Conservation (phyloP, 2,113 vertebrate species). For the Perca fluviatilis region DNA sequence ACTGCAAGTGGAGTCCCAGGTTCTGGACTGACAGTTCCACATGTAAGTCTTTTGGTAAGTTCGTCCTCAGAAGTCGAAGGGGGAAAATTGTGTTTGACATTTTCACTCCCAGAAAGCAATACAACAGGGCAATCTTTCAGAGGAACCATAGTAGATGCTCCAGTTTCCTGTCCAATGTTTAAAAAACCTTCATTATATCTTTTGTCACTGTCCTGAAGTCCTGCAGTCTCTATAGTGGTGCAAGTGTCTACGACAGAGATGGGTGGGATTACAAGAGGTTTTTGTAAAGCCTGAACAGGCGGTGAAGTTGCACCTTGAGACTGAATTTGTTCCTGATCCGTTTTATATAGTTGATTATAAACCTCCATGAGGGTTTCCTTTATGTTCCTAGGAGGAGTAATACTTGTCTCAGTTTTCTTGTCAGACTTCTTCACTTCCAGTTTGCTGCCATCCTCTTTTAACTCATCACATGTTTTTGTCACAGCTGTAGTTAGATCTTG, state of each 20-base stretch:
- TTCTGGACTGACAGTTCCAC: conserved; percentile 6
- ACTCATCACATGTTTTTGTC: background rate
- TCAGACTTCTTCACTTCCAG: conserved; percentile 25
- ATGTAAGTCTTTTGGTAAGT: conserved; percentile 6
- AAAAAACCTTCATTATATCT: conserved; percentile 19
- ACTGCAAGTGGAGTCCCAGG: conserved; percentile 14
- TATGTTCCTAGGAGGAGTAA: conserved; percentile 30
- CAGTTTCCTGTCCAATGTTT: conserved; percentile 38
- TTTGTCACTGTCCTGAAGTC: background rate
- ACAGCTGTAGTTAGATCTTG: background rate
- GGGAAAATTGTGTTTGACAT: background rate
- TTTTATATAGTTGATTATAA: conserved; percentile 52
- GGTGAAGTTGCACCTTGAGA: background rate
- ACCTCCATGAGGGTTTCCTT: conserved; percentile 60
- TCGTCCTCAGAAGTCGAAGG: conserved; percentile 4
- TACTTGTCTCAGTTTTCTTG: background rate
- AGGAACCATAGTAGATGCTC: conserved; percentile 5
- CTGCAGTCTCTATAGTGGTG: background rate
- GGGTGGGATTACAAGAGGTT: conserved; percentile 21
- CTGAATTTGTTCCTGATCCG: conserved; percentile 26
- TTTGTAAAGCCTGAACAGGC: conserved; percentile 15
- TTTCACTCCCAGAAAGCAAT: background rate
- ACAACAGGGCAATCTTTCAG: conserved; percentile 7
- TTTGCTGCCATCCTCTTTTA: conserved; percentile 18
- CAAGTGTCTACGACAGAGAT: conserved; percentile 23